Evolutionary conservation across 2,113 vertebrate genomes (phyloP).

Genomic region (Chaetura pelagica): DNA sequence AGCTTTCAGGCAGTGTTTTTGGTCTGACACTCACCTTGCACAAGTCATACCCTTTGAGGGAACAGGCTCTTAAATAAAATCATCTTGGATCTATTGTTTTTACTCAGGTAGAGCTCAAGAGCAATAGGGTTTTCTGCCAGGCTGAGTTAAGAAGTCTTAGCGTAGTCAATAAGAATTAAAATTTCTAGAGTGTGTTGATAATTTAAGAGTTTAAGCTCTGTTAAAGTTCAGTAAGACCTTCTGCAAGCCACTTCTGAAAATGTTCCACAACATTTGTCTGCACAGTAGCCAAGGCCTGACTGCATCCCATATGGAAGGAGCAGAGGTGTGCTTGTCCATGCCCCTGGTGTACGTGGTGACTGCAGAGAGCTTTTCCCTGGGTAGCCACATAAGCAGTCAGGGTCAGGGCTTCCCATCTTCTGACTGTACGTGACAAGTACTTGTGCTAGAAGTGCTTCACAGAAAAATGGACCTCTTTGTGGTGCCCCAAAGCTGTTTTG

Average conservation of each 20-base stretch:
- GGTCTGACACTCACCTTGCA: background rate
- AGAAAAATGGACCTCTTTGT: background rate
- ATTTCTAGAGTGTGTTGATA: background rate
- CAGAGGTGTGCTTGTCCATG: background rate
- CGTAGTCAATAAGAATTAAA: background rate
- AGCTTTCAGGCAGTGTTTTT: background rate
- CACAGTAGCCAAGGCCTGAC: background rate
- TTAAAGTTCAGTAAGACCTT: background rate
- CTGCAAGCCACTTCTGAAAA: background rate
- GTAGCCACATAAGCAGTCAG: background rate
- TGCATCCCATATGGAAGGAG: background rate
- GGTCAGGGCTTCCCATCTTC: background rate
- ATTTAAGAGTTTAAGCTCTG: background rate
- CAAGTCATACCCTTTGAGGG: background rate
- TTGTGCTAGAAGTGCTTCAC: background rate
- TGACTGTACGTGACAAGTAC: background rate
- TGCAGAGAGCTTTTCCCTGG: background rate
- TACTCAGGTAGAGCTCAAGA: background rate
- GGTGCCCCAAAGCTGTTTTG: background rate
- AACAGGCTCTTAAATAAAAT: background rate
- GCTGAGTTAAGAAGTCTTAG: background rate
- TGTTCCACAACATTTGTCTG: background rate
- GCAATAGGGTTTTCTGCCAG: background rate
- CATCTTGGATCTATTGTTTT: background rate
- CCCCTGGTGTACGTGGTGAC: rapidly evolving